phyloP scores from a whole-genome alignment of 1,140 invertebrate genomes.

The Phthorimaea operculella region DNA sequence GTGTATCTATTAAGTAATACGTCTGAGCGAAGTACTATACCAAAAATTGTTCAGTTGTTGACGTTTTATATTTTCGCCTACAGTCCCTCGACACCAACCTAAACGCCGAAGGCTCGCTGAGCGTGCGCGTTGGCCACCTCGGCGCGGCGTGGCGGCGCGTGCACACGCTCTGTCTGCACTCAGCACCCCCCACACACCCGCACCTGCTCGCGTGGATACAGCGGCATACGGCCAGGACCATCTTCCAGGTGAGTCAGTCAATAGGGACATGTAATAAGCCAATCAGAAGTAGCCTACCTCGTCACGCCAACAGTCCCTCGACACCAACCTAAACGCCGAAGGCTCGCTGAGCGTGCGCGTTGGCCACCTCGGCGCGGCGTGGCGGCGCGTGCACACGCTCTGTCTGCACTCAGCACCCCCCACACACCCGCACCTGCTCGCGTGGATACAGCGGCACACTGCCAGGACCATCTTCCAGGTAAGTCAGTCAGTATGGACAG shows the following conservation, averaged over 20 bases:
- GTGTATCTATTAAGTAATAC: too few relatives aligned
- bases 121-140: conserved; percentile 32
- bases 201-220: conserved; percentile 20
- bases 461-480: too few relatives aligned
- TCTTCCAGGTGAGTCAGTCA: too few relatives aligned
- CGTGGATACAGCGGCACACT: too few relatives aligned
- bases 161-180: conserved; percentile 45
- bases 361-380: conserved; percentile 39
- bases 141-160: conserved; percentile 48
- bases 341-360: conserved; percentile 29
- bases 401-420: conserved; percentile 41
- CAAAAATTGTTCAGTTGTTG: too few relatives aligned
- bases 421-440: too few relatives aligned
- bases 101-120: conserved; percentile 18
- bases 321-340: conserved; percentile 28
- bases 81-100: conserved; percentile 35
- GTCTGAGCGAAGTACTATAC: neutral
- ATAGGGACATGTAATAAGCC: too few relatives aligned
- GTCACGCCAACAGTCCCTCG: conserved; percentile 17
- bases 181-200: conserved; percentile 35
- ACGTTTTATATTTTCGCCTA: neutral
- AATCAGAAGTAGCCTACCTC: too few relatives aligned
- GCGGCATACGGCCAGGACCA: too few relatives aligned
- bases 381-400: conserved; percentile 42
- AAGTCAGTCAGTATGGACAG: too few relatives aligned